A percentile compares a stretch with the other conserved stretches of the same genome.
These are phyloP conservation scores for Nothoprocta pentlandii DNA, from an alignment of 2,113 vertebrate species.

Conservation along the genomic window DNA sequence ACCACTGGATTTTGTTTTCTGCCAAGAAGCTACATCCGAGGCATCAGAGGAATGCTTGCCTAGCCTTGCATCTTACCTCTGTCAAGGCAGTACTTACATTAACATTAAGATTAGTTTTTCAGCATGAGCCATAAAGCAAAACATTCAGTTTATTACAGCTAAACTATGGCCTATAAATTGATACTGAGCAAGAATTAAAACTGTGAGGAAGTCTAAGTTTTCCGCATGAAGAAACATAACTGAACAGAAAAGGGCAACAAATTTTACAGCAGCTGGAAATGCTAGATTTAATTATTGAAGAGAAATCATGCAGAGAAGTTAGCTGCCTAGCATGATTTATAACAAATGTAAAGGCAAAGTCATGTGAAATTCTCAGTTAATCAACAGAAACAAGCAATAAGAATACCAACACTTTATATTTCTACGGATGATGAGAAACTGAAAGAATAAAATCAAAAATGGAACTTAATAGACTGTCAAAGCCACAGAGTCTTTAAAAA, in stretches of 20 bases:
- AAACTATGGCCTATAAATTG: slow-evolving; percentile 57
- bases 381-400: slow-evolving; percentile 42
- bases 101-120: slow-evolving; percentile 39
- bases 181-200: slow-evolving; percentile 72
- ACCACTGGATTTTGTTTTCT: background rate
- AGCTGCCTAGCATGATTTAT: slow-evolving; percentile 72
- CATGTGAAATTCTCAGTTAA: slow-evolving; percentile 58
- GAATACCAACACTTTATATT: background rate
- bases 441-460: background rate
- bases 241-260: slow-evolving; percentile 76
- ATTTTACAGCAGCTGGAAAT: slow-evolving; percentile 79
- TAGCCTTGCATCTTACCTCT: background rate
- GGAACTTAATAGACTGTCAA: background rate
- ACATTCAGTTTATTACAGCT: slow-evolving; percentile 55
- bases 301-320: slow-evolving; percentile 80
- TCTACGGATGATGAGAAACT: background rate
- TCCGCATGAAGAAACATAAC: slow-evolving; percentile 74
- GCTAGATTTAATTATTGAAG: slow-evolving; percentile 80
- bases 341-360: slow-evolving; percentile 55
- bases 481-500: background rate
- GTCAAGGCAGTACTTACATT: background rate
- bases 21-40: background rate
- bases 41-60: background rate
- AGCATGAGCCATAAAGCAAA: slow-evolving; percentile 52
- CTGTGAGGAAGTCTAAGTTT: slow-evolving; percentile 58